phyloP scores from a whole-genome alignment of 1,140 invertebrate species.

The Hesperophylax magnus region DNA sequence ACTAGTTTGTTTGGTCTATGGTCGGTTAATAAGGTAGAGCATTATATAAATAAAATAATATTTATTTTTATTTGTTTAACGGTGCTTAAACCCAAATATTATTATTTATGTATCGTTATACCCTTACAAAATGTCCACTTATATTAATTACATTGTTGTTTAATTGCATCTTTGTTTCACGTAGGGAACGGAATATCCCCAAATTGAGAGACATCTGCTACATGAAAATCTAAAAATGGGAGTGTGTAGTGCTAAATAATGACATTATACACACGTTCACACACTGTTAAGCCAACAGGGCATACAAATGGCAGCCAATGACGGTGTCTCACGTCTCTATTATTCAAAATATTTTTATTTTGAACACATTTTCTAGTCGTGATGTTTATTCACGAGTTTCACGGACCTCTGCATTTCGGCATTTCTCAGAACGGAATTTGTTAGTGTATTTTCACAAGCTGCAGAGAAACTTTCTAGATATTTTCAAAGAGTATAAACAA shows the following conservation, averaged over 20 bases:
- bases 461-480: not conserved
- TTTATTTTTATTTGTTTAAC: no score
- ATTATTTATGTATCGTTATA: no score
- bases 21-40: no score
- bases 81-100: no score
- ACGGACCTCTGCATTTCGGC: not conserved
- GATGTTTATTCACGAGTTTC: slow-evolving; percentile 34
- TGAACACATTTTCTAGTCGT: slow-evolving; percentile 35
- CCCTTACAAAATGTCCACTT: no score
- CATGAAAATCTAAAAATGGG: slow-evolving; percentile 33
- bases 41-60: no score
- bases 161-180: not conserved
- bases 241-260: slow-evolving; percentile 32
- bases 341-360: slow-evolving; percentile 53
- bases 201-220: slow-evolving; percentile 34
- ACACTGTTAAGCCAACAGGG: slow-evolving; percentile 23
- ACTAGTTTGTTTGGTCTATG: no score
- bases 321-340: slow-evolving; percentile 40
- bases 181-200: slow-evolving; percentile 9
- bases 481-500: no score
- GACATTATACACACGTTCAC: slow-evolving; percentile 40
- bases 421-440: not conserved
- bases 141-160: no score
- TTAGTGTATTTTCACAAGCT: not conserved
- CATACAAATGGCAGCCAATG: slow-evolving; percentile 31